phyloP scores from a whole-genome alignment of 2,888 invertebrate genomes.

The Ichneumoninae sp. region DNA sequence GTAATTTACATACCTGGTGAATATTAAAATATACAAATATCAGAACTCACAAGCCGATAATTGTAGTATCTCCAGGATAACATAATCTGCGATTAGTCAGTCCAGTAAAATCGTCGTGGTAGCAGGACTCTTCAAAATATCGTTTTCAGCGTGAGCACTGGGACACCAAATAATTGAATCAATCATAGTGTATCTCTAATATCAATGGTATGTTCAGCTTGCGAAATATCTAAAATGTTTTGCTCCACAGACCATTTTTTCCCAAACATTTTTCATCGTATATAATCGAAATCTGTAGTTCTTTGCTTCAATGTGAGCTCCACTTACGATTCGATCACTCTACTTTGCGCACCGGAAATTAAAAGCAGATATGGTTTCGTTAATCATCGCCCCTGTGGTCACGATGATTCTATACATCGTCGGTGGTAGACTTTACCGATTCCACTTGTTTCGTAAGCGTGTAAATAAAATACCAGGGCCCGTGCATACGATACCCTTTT shows the following conservation, averaged over 20 bases:
- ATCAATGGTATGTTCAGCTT: background rate
- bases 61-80: background rate
- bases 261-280: background rate
- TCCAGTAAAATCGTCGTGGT: background rate
- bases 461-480: slow-evolving; percentile 73
- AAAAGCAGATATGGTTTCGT: slow-evolving; percentile 14
- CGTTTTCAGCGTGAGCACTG: background rate
- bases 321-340: background rate
- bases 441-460: slow-evolving; percentile 44
- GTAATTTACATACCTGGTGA: background rate
- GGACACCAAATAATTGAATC: background rate
- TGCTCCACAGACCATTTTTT: background rate
- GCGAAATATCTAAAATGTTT: background rate
- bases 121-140: too few species aligned
- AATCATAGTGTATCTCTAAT: background rate
- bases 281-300: background rate
- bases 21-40: background rate
- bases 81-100: background rate
- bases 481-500: slow-evolving; percentile 64
- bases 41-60: background rate
- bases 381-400: slow-evolving; percentile 11
- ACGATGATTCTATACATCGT: slow-evolving; percentile 27
- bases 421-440: slow-evolving; percentile 52
- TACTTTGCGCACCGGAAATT: background rate
- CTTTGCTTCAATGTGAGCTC: background rate